Conservation (phyloP, 1,140 invertebrate genomes). For the Polypedilum pembai region DNA sequence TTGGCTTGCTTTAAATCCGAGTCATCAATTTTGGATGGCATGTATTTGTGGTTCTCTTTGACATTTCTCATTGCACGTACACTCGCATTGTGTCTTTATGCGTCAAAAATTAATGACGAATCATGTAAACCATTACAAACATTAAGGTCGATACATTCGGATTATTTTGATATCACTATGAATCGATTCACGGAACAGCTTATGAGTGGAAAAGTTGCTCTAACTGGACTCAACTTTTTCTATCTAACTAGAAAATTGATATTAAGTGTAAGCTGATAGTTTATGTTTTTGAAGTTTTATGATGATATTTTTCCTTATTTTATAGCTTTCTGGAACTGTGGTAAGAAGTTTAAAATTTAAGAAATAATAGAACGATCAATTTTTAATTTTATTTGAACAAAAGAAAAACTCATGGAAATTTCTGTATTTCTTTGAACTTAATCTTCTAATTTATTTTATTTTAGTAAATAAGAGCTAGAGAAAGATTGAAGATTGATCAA, state of each 20-base stretch:
- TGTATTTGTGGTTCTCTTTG: constrained; percentile 15
- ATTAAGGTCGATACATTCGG: background rate
- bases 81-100: background rate
- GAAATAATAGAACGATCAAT: too few relatives aligned
- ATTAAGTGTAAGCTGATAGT: background rate
- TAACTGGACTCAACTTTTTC: constrained; percentile 17
- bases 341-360: background rate
- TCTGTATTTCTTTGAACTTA: too few relatives aligned
- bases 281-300: background rate
- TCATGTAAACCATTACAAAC: background rate
- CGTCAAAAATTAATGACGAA: constrained; percentile 12
- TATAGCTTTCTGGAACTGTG: constrained; percentile 7
- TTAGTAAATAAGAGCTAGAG: too few relatives aligned
- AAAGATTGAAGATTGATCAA: too few relatives aligned
- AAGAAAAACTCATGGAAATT: too few relatives aligned
- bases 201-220: background rate
- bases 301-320: background rate
- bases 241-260: constrained; percentile 21
- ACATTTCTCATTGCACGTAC: background rate
- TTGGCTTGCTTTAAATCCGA: background rate
- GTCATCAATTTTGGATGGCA: constrained; percentile 6
- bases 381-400: too few relatives aligned
- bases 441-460: too few relatives aligned
- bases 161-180: constrained; percentile 22
- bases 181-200: constrained; percentile 7